These are phyloP conservation scores for Callionymus lyra DNA, from an alignment of 2,113 vertebrate genomes.

Conservation along the genomic window DNA sequence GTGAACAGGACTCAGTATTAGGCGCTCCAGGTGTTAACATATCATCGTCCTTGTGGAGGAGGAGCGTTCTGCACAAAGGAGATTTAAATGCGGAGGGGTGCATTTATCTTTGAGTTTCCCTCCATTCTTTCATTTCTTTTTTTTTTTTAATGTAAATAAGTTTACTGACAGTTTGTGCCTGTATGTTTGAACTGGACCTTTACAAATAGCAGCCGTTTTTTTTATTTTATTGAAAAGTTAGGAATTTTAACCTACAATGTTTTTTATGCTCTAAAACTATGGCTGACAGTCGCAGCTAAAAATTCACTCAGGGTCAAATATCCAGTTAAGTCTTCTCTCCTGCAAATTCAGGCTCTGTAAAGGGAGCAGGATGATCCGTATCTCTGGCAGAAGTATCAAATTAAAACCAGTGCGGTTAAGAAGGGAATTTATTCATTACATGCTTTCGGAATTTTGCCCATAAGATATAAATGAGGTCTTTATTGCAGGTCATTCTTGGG, in stretches of 20 bases:
- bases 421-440: constrained; percentile 35
- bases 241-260: neutral
- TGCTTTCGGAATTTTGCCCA: too few species aligned
- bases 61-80: constrained; percentile 54
- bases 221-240: neutral
- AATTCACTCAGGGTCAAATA: constrained; percentile 65
- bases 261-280: constrained; percentile 32
- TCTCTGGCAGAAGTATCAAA: constrained; percentile 26
- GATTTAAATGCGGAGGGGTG: constrained; percentile 54
- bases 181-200: constrained; percentile 63
- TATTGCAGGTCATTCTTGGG: neutral
- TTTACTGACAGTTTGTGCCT: constrained; percentile 66
- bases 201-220: constrained; percentile 28
- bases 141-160: constrained; percentile 54
- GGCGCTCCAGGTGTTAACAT: constrained; percentile 65
- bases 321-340: constrained; percentile 42
- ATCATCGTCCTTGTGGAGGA: constrained; percentile 69
- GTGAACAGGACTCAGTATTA: constrained; percentile 73
- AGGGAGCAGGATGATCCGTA: constrained; percentile 36
- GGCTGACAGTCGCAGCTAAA: constrained; percentile 49
- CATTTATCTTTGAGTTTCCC: constrained; percentile 42
- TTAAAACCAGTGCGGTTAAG: constrained; percentile 33
- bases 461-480: neutral
- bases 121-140: constrained; percentile 30
- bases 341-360: constrained; percentile 41